Conservation (phyloP, 2,113 vertebrate genomes). For the Bubo scandiacus region DNA sequence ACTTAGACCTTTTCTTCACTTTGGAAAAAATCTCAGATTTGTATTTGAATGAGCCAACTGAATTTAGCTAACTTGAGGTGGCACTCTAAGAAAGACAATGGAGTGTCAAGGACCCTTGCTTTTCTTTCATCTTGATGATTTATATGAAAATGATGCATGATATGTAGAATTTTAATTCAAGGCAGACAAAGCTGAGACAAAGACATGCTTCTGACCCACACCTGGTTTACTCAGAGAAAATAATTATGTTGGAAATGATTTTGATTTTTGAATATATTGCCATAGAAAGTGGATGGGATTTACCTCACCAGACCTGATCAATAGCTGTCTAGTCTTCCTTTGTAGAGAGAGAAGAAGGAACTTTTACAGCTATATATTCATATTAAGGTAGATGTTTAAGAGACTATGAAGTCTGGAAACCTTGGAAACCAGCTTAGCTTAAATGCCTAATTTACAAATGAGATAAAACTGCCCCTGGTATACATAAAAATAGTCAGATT, state of each 20-base stretch:
- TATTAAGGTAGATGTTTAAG: neutral
- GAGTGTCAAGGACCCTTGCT: neutral
- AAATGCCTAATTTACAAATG: neutral
- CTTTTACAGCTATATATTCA: neutral
- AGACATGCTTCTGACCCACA: accelerated
- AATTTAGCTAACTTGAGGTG: neutral
- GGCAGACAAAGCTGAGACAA: neutral
- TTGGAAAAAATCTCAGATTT: neutral
- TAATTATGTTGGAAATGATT: neutral
- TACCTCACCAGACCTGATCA: neutral
- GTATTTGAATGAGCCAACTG: neutral
- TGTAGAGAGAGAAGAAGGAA: neutral
- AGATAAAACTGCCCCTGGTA: neutral
- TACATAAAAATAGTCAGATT: neutral
- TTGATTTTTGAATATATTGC: neutral
- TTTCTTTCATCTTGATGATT: neutral
- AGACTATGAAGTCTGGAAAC: neutral
- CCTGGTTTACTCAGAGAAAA: neutral
- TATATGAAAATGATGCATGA: neutral
- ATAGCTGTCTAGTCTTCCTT: neutral
- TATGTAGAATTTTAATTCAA: neutral
- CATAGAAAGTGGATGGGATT: neutral
- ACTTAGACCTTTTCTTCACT: neutral
- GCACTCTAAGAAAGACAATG: neutral
- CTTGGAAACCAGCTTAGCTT: neutral